Conservation (phyloP, 1,140 invertebrate genomes). For the Psilanteris sp. region DNA sequence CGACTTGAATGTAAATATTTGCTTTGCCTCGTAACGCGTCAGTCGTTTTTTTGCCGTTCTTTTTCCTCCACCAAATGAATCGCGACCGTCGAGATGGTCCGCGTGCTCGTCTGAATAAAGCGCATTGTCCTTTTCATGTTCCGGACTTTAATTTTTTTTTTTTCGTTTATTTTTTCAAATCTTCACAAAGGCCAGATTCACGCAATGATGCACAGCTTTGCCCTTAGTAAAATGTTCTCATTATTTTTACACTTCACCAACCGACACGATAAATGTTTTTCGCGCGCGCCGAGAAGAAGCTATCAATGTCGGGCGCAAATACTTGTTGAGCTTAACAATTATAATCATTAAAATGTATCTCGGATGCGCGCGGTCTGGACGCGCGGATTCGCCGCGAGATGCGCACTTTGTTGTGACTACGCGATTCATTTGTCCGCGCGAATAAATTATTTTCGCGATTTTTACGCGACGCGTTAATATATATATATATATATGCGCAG, state of each 20-base stretch:
- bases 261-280: constrained; percentile 52
- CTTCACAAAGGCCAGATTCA: constrained; percentile 41
- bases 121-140: constrained; percentile 52
- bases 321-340: constrained; percentile 46
- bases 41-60: constrained; percentile 42
- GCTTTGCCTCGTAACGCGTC: constrained; percentile 23
- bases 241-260: constrained; percentile 56
- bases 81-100: constrained; percentile 12
- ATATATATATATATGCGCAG: no score
- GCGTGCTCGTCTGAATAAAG: constrained; percentile 51
- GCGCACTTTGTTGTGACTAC: no score
- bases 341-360: constrained; percentile 16
- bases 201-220: constrained; percentile 49
- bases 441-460: no score
- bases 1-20: no score
- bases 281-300: constrained; percentile 19
- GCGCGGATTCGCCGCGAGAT: no score
- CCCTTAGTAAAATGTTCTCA: constrained; percentile 54
- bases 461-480: no score
- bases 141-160: no score
- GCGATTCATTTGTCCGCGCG: constrained; percentile 3
- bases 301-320: constrained; percentile 28
- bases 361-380: constrained; percentile 11
- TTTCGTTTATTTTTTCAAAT: no score
- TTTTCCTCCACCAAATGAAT: no score